Base-by-base conservation (phyloP, 2,797 vertebrate species). In the Acipenser transmontanus region DNA sequence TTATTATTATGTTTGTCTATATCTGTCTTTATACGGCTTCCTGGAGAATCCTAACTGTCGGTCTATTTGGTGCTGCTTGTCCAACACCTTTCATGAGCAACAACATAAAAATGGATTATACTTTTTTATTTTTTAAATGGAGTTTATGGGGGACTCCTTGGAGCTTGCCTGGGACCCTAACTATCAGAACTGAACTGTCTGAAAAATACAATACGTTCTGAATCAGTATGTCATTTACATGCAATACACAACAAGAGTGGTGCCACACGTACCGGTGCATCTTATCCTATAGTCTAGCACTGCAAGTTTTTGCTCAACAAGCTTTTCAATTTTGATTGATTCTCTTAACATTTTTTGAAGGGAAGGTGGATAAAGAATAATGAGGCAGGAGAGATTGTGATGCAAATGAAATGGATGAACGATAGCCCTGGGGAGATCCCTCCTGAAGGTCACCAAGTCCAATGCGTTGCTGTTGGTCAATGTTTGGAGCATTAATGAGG, bases 321-420 rank as follows among this genome's bases (percentile, higher is more conserved):
- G 61, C 64, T 60, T 61, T 34, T 59, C 61, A 52, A 61, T 73
- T 80, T 75, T 76, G 78, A 82, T 82, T 79, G 81, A 82, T 83
- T 79, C 73, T 69, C 75, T 77, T 80, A 74, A 76, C 75, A 75
- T 69, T 72, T 81, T 80, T 77, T 76, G 80, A 81, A 78, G 74
- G 68, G 69, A 74, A 65, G 70, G 70, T 61, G 74, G 79, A 76
- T 80, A 78, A 76, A 66, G 66, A 74, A 79, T 83, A 83, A 82
- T 69, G 79, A 82, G 80, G 76, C 79, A 77, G 81, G 80, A 68
- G 65, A 76, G 77, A 80, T 79, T 79, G 78, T 81, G 73, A 81
- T 77, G 79, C 80, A 79, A 78, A 84, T 80, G 77, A 80, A 77
- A 76, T 69, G 59, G 72, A 81, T 76, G 78, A 72, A 76, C 74